Evolutionary conservation across 1,140 invertebrate species (phyloP).

Genomic region (Caerostris darwini): DNA sequence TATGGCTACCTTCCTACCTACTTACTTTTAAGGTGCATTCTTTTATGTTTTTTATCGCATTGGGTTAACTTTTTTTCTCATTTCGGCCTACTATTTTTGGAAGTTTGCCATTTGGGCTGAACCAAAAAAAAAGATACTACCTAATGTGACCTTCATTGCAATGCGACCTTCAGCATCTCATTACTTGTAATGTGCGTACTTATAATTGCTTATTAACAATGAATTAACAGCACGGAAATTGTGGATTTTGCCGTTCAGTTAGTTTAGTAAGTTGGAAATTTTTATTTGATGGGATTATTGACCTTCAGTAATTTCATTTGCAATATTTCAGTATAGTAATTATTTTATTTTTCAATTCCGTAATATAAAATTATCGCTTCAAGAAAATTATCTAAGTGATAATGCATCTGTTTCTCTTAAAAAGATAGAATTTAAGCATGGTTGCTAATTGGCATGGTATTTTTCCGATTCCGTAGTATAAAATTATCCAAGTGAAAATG

Average conservation of each 20-base stretch:
- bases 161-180: neutral
- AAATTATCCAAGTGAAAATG: too few species aligned
- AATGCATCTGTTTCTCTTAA: too few species aligned
- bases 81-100: constrained; percentile 4
- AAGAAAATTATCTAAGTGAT: too few species aligned
- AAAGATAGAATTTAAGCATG: too few species aligned
- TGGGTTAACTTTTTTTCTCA: neutral
- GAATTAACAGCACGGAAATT: neutral
- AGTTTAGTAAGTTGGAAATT: neutral
- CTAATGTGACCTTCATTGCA: neutral
- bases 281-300: too few species aligned
- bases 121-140: neutral
- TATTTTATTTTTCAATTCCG: too few species aligned
- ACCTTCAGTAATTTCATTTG: too few species aligned
- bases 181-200: neutral
- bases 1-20: constrained; percentile 30
- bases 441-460: too few species aligned
- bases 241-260: neutral
- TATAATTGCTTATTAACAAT: neutral
- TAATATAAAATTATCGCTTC: too few species aligned
- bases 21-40: neutral
- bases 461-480: too few species aligned
- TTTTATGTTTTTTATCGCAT: neutral
- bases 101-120: constrained; percentile 5
- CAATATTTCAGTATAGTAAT: too few species aligned